A percentile compares a stretch with the other conserved stretches of the same genome.
These are phyloP conservation scores for Acrocephalus scirpaceus DNA, from an alignment of 2,797 vertebrate genomes.

Conservation along the genomic window DNA sequence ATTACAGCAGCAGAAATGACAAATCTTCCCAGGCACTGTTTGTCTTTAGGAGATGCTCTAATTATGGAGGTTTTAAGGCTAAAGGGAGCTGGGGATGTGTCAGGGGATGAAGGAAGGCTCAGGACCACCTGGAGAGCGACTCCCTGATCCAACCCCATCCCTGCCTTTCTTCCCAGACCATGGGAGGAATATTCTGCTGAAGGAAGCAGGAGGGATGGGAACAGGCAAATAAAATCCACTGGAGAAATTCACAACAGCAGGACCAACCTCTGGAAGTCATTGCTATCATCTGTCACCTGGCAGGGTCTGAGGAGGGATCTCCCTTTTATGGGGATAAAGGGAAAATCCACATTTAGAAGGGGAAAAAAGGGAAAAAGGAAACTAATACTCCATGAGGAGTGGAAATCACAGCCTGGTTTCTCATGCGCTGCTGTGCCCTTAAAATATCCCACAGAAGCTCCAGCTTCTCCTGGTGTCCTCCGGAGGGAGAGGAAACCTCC, in stretches of 20 bases:
- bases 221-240: neutral
- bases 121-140: neutral
- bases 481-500: neutral
- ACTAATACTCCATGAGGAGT: neutral
- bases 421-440: neutral
- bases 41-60: constrained; percentile 55
- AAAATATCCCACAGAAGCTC: neutral
- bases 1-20: constrained; percentile 65
- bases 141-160: neutral
- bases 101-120: neutral
- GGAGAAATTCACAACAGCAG: neutral
- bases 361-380: neutral
- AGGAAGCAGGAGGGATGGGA: neutral
- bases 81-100: neutral
- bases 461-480: neutral
- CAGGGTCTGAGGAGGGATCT: neutral
- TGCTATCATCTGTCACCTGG: neutral
- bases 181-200: neutral
- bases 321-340: neutral
- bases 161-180: accelerated
- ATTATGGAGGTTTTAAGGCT: constrained; percentile 11
- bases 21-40: constrained; percentile 55
- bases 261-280: neutral
- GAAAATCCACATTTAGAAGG: neutral
- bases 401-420: neutral